Evolutionary conservation across 2,797 vertebrate species (phyloP).

Genomic region (Pangasius larnaudii): DNA sequence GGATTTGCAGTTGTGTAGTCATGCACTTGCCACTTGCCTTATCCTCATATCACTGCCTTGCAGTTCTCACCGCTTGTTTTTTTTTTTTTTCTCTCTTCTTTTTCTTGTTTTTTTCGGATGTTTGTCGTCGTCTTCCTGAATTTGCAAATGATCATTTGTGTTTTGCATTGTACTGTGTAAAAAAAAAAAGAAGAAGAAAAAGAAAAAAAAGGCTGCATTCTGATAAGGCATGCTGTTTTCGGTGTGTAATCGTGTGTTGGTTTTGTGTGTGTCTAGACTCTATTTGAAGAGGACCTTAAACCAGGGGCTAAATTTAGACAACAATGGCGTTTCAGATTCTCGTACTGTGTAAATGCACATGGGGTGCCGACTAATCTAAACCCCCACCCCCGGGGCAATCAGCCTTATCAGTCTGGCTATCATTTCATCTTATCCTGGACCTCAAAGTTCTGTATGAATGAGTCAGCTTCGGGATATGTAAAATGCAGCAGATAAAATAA

Average conservation of each 20-base stretch:
- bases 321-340: constrained; percentile 50
- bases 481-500: constrained; percentile 53
- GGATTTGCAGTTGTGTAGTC: neutral
- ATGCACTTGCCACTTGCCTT: neutral
- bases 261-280: constrained; percentile 20
- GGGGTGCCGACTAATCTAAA: neutral
- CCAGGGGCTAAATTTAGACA: constrained; percentile 58
- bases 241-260: neutral
- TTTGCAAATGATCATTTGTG: neutral
- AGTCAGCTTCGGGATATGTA: constrained; percentile 47
- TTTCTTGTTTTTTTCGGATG: neutral
- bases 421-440: constrained; percentile 60
- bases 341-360: constrained; percentile 55
- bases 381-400: neutral
- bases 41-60: neutral
- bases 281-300: constrained; percentile 50
- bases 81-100: neutral
- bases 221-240: neutral
- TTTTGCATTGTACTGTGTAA: neutral
- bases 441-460: constrained; percentile 44
- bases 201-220: neutral
- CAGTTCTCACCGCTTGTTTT: neutral
- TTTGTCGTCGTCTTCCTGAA: neutral
- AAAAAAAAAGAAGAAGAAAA: too few relatives aligned
- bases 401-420: constrained; percentile 60